A percentile compares a stretch with the other conserved stretches of the same genome.
Evolutionary conservation across 2,113 vertebrate genomes (phyloP).

Genomic region (Galbula dea): DNA sequence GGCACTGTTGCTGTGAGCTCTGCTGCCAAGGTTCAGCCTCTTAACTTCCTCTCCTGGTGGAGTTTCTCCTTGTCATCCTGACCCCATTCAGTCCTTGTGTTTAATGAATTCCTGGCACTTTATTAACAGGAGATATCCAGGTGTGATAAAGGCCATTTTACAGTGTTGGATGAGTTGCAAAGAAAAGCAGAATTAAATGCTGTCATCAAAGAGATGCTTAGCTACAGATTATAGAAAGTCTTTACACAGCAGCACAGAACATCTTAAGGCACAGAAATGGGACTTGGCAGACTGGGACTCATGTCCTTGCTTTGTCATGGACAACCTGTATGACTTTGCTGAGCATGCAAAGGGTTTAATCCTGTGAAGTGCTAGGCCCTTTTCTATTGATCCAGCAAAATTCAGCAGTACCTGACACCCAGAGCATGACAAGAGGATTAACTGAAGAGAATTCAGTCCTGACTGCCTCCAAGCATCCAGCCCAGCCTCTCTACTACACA

Average conservation of each 20-base stretch:
- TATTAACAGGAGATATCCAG: slow-evolving; percentile 20
- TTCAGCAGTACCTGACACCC: neutral
- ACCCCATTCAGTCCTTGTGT: neutral
- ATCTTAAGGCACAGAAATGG: neutral
- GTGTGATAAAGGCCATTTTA: slow-evolving; percentile 23
- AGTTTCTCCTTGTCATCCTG: slow-evolving; percentile 25
- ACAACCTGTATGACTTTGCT: neutral
- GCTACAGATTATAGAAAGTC: neutral
- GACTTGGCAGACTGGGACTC: neutral
- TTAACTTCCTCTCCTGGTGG: neutral
- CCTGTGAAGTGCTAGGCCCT: neutral
- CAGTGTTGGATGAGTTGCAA: neutral
- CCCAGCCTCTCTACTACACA: neutral
- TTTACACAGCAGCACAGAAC: neutral
- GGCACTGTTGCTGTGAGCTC: neutral
- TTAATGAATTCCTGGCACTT: slow-evolving; percentile 40
- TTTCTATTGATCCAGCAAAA: neutral
- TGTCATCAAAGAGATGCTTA: neutral
- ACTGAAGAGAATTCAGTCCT: neutral
- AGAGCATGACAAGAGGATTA: neutral
- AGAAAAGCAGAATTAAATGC: neutral
- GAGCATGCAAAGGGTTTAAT: neutral
- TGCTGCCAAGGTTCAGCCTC: neutral
- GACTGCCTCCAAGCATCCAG: neutral
- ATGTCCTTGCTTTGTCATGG: neutral